Evolutionary conservation across 2,797 vertebrate genomes (phyloP).

Genomic region (Macropus fuliginosus): DNA sequence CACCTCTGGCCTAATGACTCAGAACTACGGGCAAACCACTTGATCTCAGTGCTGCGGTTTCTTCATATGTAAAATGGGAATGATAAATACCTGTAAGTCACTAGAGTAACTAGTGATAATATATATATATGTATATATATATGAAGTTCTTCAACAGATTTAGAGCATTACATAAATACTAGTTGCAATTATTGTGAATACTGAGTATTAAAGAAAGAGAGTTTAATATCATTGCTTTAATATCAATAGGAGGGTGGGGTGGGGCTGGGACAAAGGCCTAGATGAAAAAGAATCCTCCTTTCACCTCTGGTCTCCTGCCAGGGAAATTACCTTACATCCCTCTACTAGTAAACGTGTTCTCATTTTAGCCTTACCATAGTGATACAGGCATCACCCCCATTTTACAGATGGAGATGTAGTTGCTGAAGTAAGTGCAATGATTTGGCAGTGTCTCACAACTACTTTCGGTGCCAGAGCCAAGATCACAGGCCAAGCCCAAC

Average conservation of each 20-base stretch:
- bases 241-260: no score
- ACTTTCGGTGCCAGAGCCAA: not conserved
- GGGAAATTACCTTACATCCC: not conserved
- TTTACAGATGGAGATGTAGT: conserved; percentile 8
- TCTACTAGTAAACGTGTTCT: not conserved
- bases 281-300: not conserved
- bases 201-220: not conserved
- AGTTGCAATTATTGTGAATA: not conserved
- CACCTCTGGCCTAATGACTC: not conserved
- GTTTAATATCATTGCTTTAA: not conserved
- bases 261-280: not conserved
- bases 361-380: not conserved
- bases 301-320: not conserved
- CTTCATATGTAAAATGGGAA: not conserved
- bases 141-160: not conserved
- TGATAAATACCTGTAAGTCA: not conserved
- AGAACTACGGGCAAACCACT: not conserved
- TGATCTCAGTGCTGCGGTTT: not conserved
- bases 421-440: fast-evolving
- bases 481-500: not conserved
- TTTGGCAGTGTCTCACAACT: not conserved
- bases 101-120: not conserved
- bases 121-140: not conserved
- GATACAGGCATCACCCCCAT: not conserved
- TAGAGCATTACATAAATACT: not conserved